These are phyloP conservation scores for Pectinophora gossypiella DNA, from an alignment of 1,140 invertebrate genomes.

Conservation along the genomic window DNA sequence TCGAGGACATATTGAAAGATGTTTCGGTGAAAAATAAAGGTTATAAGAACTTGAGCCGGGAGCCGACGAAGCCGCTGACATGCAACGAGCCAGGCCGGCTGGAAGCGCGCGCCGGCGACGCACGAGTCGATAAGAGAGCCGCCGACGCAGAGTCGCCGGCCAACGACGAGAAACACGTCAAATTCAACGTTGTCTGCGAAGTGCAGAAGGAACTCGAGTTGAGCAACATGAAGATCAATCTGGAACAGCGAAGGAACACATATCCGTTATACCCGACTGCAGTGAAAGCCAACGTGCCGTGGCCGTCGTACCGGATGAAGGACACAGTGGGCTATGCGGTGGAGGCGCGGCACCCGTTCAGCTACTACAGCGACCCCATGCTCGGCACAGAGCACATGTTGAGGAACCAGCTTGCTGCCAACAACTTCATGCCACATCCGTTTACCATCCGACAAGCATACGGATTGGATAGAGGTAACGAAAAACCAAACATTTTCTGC, in stretches of 20 bases:
- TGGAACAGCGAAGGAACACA: slow-evolving; percentile 52
- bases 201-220: slow-evolving; percentile 40
- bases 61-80: slow-evolving; percentile 30
- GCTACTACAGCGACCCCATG: slow-evolving; percentile 52
- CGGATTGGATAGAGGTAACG: slow-evolving; percentile 57
- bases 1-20: slow-evolving; percentile 56
- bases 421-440: slow-evolving; percentile 41
- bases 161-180: slow-evolving; percentile 18
- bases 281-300: slow-evolving; percentile 41
- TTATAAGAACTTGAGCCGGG: slow-evolving; percentile 35
- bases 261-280: slow-evolving; percentile 53
- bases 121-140: background rate
- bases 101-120: background rate
- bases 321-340: slow-evolving; percentile 22
- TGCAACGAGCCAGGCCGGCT: slow-evolving; percentile 15
- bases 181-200: slow-evolving; percentile 32
- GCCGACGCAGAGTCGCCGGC: background rate
- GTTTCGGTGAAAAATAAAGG: slow-evolving; percentile 27
- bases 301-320: slow-evolving; percentile 43
- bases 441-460: slow-evolving; percentile 48
- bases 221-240: slow-evolving; percentile 26
- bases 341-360: slow-evolving; percentile 32
- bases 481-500: too few relatives aligned
- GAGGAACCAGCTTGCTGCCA: slow-evolving; percentile 45
- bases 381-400: slow-evolving; percentile 49